Percentiles rank a stretch among this genome's conserved stretches.
These are phyloP conservation scores for Didymodactylos carnosus DNA, from an alignment of 2,888 invertebrate genomes.

Conservation along the genomic window DNA sequence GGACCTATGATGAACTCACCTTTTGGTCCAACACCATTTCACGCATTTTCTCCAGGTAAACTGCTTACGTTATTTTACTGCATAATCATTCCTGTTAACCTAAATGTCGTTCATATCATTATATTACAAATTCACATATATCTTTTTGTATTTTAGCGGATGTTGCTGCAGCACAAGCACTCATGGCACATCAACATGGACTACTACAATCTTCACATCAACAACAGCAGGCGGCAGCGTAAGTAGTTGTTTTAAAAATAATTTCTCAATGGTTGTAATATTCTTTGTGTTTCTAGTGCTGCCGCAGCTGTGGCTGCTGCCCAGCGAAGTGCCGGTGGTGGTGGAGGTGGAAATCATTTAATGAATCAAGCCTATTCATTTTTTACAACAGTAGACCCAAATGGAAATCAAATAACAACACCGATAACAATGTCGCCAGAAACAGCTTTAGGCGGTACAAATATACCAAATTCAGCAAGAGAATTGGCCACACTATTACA, in stretches of 20 bases:
- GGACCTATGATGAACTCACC: not conserved
- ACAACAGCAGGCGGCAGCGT: not conserved
- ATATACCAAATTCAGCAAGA: slow-evolving; percentile 74
- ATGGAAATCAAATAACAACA: slow-evolving; percentile 13
- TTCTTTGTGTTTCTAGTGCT: too few relatives aligned
- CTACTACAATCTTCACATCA: too few relatives aligned
- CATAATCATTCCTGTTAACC: too few relatives aligned
- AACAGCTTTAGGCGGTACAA: slow-evolving; percentile 72
- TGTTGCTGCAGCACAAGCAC: slow-evolving; percentile 28
- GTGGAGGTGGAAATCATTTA: not conserved
- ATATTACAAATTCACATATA: too few relatives aligned
- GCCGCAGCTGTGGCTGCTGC: not conserved
- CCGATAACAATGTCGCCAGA: slow-evolving; percentile 86
- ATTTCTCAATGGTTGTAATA: too few relatives aligned
- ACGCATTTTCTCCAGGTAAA: not conserved
- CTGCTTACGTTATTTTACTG: too few relatives aligned
- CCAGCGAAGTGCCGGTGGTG: too few relatives aligned
- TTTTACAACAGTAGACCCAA: not conserved
- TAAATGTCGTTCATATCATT: too few relatives aligned
- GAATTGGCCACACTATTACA: slow-evolving; percentile 74
- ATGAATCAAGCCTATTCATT: not conserved
- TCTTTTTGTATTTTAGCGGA: too few relatives aligned
- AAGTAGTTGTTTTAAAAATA: not conserved
- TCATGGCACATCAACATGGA: not conserved
- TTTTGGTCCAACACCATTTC: not conserved